Evolutionary conservation across 1,140 invertebrate genomes (phyloP), one percentile per base, ranked within the genome.

Genomic region (Diabrotica virgifera): DNA sequence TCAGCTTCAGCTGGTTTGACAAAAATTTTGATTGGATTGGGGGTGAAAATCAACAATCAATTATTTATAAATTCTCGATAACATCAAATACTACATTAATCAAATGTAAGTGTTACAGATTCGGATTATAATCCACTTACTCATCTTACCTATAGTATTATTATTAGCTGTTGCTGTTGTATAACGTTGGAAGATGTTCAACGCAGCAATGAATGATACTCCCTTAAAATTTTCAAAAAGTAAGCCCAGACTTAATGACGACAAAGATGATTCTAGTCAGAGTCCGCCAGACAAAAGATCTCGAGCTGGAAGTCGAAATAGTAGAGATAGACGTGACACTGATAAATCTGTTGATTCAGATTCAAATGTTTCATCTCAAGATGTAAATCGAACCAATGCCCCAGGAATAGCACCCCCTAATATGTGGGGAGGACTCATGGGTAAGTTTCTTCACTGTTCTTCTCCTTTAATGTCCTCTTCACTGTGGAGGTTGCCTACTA

Each of bases 191-290:
- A 38, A 59, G 12, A 46, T 73, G 53, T 71, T 81, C 60, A 64
- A 80, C 64, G 85, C 86, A 53, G 85, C 84, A 2, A 82, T 87
- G 73, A 89, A 89, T 69, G 88, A 90, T 74, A 82, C 83, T 54
- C 87, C 88, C 5, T 72, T 89, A 36, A 86, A 89, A 72, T 89
- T 89, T 70, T 87, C 85, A 70, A 84, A 82, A 36, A 87, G 84
- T 70, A 86, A 84, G 75, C 86, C 87, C 71, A 84, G 85, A 11
- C 82, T 85, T 5, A 80, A 84, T 65, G 72, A 76, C 35, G 70
- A 72, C n/a, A 73, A 76, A 8, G 83, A 84, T n/a, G 82, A 83
- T 24, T 73, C 63, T 51, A 79, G 71, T 52, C 77, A 82, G 40
- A 79, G 80, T 53, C 77, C 80, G 62, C 76, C 59, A 51, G 79